phyloP scores from a whole-genome alignment of 1,140 invertebrate genomes.

The Neocloeon triangulifer region DNA sequence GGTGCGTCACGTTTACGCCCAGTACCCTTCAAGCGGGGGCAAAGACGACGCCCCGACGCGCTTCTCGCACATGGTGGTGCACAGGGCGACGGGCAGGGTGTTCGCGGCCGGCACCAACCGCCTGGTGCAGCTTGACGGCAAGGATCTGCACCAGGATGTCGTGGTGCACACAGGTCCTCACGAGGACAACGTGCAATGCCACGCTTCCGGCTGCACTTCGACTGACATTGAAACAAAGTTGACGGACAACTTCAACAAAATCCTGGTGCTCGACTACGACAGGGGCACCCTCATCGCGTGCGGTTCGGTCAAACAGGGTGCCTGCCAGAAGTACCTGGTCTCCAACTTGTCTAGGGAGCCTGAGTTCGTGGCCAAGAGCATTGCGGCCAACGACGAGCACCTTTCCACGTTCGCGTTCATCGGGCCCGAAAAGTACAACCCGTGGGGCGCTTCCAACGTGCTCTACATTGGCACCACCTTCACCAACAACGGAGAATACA shows the following conservation, averaged over 20 bases:
- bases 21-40: too few species aligned
- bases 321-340: constrained; percentile 67
- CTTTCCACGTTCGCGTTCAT: constrained; percentile 89
- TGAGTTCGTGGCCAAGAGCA: constrained; percentile 49
- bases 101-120: constrained; percentile 68
- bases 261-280: constrained; percentile 66
- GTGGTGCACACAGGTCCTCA: constrained; percentile 47
- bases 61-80: constrained; percentile 35
- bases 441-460: constrained; percentile 51
- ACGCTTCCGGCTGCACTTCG: constrained; percentile 54
- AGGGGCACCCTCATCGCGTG: constrained; percentile 63
- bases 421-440: constrained; percentile 64
- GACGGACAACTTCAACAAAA: constrained; percentile 78
- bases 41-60: constrained; percentile 5
- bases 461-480: constrained; percentile 89
- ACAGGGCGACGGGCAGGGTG: constrained; percentile 30
- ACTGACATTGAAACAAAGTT: constrained; percentile 33
- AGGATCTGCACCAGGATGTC: constrained; percentile 43
- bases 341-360: constrained; percentile 53
- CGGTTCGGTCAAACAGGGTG: constrained; percentile 67
- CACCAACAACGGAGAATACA: constrained; percentile 73
- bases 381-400: constrained; percentile 76
- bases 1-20: neutral
- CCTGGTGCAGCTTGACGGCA: constrained; percentile 53
- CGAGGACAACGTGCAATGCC: constrained; percentile 66